phyloP scores from a whole-genome alignment of 2,113 vertebrate species.

The Ictidomys tridecemlineatus region DNA sequence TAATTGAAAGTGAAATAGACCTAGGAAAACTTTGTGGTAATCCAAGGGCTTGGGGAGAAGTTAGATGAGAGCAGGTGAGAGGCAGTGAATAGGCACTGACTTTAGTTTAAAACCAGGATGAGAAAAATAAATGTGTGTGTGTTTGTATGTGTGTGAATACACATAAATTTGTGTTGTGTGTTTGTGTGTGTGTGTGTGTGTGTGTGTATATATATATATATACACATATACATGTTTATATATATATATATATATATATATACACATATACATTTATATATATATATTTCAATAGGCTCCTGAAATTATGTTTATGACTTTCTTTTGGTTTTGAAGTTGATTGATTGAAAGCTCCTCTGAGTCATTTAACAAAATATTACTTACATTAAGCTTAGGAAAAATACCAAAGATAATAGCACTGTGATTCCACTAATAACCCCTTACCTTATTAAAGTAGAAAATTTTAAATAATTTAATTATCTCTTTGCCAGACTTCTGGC shows the following conservation, averaged over 20 bases:
- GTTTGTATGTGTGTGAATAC: no score
- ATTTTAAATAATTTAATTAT: conserved; percentile 63
- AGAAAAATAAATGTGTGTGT: background rate
- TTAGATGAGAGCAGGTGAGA: background rate
- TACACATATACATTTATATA: no score
- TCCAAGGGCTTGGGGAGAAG: background rate
- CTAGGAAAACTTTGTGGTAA: background rate
- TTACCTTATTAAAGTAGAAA: conserved; percentile 72
- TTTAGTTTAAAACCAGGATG: conserved; percentile 1
- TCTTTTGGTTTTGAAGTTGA: conserved; percentile 55
- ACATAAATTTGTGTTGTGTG: no score
- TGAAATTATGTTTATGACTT: conserved; percentile 62
- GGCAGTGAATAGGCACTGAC: background rate
- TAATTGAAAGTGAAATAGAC: background rate
- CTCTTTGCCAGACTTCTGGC: conserved; percentile 56
- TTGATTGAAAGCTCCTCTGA: conserved; percentile 71
- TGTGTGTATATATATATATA: no score
- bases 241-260: no score
- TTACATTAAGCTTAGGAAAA: conserved; percentile 64
- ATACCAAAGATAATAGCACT: conserved; percentile 66
- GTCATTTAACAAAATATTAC: conserved; percentile 69
- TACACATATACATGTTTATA: no score
- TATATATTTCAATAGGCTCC: background rate
- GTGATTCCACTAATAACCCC: conserved; percentile 64
- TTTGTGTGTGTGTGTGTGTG: no score